phyloP scores from a whole-genome alignment of 1,140 invertebrate species.

The Drosophila azteca region DNA sequence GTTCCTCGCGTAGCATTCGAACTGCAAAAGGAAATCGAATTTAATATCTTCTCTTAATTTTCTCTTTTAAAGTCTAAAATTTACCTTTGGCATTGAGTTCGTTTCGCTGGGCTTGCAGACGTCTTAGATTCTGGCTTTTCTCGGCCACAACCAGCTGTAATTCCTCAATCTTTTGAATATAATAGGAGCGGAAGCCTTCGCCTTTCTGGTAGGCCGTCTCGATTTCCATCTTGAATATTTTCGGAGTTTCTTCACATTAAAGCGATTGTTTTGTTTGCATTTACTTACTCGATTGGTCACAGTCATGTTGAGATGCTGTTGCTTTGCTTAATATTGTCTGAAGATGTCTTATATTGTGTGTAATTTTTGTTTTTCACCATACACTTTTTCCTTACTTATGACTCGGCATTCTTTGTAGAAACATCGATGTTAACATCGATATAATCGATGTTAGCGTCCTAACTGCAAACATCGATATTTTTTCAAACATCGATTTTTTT shows the following conservation, averaged over 20 bases:
- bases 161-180: slow-evolving; percentile 98
- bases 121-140: slow-evolving; percentile 98
- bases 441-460: too few species aligned
- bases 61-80: too few species aligned
- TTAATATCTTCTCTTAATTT: neutral
- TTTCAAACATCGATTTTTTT: too few species aligned
- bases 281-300: slow-evolving; percentile 70
- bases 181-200: slow-evolving; percentile 97
- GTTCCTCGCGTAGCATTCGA: slow-evolving; percentile 97
- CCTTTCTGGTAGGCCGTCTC: slow-evolving; percentile 87
- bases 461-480: too few species aligned
- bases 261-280: too few species aligned
- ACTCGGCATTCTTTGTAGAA: slow-evolving; percentile 50
- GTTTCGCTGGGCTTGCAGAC: slow-evolving; percentile 99
- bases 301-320: slow-evolving; percentile 58
- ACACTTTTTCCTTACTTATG: slow-evolving; percentile 23
- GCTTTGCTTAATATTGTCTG: neutral
- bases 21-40: slow-evolving; percentile 86
- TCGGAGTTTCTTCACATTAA: neutral
- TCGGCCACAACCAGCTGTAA: slow-evolving; percentile 97
- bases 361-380: neutral
- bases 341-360: slow-evolving; percentile 1
- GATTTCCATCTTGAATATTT: slow-evolving; percentile 92
- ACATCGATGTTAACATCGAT: too few species aligned
- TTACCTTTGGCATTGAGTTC: slow-evolving; percentile 99